phyloP scores from a whole-genome alignment of 92 coral and sea anemone species.

The Zoanthus gigantus region DNA sequence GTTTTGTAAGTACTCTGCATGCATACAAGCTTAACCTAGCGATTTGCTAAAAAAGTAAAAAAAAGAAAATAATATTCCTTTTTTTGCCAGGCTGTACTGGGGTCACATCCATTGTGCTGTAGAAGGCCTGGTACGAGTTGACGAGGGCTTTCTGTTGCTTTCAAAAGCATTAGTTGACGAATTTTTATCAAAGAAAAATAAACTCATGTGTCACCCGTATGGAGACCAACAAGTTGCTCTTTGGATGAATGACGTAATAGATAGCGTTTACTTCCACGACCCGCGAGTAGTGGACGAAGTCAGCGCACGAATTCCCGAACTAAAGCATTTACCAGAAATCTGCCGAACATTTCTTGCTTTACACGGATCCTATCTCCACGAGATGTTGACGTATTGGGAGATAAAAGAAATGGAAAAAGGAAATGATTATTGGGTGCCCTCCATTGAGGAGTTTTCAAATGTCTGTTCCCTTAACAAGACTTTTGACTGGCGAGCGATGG shows the following conservation, averaged over 20 bases:
- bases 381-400: conserved; percentile 83
- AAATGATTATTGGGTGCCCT: conserved; percentile 77
- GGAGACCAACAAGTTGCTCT: conserved; percentile 95
- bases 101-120: conserved; percentile 89
- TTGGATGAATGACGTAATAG: conserved; percentile 90
- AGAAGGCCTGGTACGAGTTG: conserved; percentile 91
- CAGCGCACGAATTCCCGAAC: conserved; percentile 77
- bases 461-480: conserved; percentile 75
- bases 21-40: no score
- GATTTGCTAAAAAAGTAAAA: no score
- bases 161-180: conserved; percentile 79
- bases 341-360: conserved; percentile 81
- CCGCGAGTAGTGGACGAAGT: conserved; percentile 84
- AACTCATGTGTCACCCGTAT: conserved; percentile 91
- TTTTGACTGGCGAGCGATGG: conserved; percentile 92
- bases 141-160: conserved; percentile 90
- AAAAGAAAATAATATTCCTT: no score
- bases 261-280: conserved; percentile 89
- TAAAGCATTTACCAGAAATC: conserved; percentile 65
- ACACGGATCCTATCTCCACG: conserved; percentile 92
- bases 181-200: conserved; percentile 67
- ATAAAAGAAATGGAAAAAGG: conserved; percentile 59
- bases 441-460: conserved; percentile 77
- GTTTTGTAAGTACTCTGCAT: not conserved
- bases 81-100: conserved; percentile 85